Conservation (phyloP, 2,797 vertebrate species). For the Anguilla pacifica region DNA sequence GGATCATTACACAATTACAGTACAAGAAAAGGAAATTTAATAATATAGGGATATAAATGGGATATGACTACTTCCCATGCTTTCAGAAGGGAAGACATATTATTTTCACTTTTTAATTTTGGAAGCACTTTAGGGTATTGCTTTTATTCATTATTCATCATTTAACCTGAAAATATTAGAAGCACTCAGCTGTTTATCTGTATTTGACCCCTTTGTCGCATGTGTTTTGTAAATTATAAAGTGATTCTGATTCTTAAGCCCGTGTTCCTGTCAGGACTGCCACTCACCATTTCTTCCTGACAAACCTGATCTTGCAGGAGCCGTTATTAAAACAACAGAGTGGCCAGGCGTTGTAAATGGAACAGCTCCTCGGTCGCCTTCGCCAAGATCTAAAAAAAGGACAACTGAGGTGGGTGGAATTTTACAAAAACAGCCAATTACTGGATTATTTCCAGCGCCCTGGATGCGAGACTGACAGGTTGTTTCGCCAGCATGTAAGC, state of each 20-base stretch:
- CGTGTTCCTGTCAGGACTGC: conserved; percentile 25
- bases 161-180: not conserved
- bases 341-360: conserved; percentile 13
- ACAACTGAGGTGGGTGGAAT: not conserved
- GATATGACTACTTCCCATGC: not conserved
- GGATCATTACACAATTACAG: not conserved
- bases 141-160: not conserved
- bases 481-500: not conserved
- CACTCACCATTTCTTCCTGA: conserved; percentile 24
- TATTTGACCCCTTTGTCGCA: not conserved
- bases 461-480: not conserved
- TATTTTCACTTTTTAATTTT: not conserved
- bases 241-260: conserved; percentile 10
- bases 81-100: not conserved
- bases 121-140: not conserved
- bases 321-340: conserved; percentile 15
- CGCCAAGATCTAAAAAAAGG: conserved; percentile 1
- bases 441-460: not conserved
- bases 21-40: not conserved
- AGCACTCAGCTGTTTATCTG: not conserved
- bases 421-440: conserved; percentile 11
- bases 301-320: conserved; percentile 17
- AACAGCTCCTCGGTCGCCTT: not conserved
- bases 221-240: not conserved
- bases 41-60: not conserved